Conservation (phyloP, 2,888 invertebrate genomes). For the Rhagonycha lutea region DNA sequence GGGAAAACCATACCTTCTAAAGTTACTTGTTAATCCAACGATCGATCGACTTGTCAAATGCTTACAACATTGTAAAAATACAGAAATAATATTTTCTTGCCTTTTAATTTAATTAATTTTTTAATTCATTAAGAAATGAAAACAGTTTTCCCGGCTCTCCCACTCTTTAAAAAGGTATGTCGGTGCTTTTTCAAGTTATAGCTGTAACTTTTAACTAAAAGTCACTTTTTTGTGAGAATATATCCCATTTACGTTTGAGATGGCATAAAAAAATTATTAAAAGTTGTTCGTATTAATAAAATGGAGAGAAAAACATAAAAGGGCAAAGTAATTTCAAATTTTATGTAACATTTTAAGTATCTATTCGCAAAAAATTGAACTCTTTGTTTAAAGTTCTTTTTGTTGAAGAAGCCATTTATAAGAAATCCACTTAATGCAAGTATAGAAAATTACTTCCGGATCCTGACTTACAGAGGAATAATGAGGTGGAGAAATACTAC, state of each 20-base stretch:
- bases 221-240: neutral
- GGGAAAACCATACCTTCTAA: neutral
- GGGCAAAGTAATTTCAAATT: neutral
- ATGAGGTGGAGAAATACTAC: conserved; percentile 9
- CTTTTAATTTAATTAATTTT: neutral
- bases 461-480: conserved; percentile 4
- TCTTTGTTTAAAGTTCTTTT: neutral
- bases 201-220: neutral
- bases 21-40: neutral
- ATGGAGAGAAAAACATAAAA: neutral
- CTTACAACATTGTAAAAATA: neutral
- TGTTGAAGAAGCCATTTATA: conserved; percentile 7
- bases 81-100: neutral
- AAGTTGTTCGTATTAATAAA: neutral
- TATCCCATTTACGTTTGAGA: neutral
- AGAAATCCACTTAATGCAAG: neutral
- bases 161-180: neutral
- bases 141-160: neutral
- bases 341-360: neutral
- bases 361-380: neutral
- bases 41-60: neutral
- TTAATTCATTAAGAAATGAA: neutral
- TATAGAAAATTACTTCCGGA: conserved; percentile 17
- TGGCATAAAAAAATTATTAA: neutral
- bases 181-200: neutral